Percentiles rank a stretch among this genome's conserved stretches.
These are phyloP conservation scores for Meloidogyne floridensis DNA, from an alignment of 1,140 invertebrate genomes.

Conservation along the genomic window DNA sequence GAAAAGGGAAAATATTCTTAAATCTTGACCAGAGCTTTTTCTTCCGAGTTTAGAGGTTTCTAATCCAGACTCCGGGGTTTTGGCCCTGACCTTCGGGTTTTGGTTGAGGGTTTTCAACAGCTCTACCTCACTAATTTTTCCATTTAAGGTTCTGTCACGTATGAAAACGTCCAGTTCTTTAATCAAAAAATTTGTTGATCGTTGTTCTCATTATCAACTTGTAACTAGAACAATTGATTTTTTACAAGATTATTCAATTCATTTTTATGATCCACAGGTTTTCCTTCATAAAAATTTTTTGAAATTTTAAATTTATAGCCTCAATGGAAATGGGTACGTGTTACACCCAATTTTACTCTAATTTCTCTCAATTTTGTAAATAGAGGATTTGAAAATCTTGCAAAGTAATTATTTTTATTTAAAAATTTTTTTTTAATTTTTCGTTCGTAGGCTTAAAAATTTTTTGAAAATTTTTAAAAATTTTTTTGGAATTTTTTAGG, in stretches of 20 bases:
- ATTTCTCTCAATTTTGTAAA: conserved; percentile 41
- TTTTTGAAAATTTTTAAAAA: too few relatives aligned
- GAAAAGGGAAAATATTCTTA: too few relatives aligned
- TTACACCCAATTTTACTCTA: conserved; percentile 38
- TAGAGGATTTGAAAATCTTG: conserved; percentile 42
- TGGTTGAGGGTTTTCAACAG: too few relatives aligned
- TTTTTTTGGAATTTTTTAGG: conserved; percentile 27
- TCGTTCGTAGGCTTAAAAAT: not conserved
- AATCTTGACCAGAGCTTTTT: too few relatives aligned
- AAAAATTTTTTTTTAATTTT: not conserved
- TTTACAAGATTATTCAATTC: conserved; percentile 24
- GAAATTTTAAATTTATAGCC: conserved; percentile 31
- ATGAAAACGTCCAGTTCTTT: conserved; percentile 19
- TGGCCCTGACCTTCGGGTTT: too few relatives aligned
- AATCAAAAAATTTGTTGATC: conserved; percentile 31
- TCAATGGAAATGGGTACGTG: conserved; percentile 55
- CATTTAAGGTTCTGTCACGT: not conserved
- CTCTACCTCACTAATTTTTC: not conserved
- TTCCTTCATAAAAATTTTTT: not conserved
- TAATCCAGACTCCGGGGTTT: too few relatives aligned
- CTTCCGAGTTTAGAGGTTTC: too few relatives aligned
- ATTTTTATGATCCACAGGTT: conserved; percentile 25
- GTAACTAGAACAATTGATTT: conserved; percentile 31
- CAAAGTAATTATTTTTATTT: conserved; percentile 39
- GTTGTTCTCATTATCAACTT: conserved; percentile 23